Conservation (phyloP, 2,888 invertebrate species). For the Eilema griseolum region DNA sequence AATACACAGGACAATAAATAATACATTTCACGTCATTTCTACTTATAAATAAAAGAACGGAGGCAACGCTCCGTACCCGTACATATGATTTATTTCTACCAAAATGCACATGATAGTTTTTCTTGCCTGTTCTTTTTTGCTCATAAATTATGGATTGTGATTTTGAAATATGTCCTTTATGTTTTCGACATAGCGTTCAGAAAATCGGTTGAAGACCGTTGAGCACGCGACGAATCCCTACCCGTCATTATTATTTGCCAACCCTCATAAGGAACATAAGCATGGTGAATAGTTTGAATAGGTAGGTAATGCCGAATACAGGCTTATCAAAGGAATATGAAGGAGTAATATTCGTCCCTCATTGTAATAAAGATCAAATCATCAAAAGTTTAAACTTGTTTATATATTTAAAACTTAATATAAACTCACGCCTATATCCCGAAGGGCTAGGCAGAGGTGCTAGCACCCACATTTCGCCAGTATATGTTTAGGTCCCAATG, state of each 20-base stretch:
- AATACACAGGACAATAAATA: background rate
- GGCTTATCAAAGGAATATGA: no score
- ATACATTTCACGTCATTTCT: background rate
- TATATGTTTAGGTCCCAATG: no score
- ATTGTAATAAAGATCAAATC: no score
- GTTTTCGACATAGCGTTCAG: background rate
- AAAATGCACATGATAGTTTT: background rate
- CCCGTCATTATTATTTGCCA: background rate
- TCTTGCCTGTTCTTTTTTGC: background rate
- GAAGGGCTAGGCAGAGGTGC: no score
- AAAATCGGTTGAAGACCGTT: background rate
- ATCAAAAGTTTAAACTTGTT: no score
- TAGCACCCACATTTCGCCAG: no score
- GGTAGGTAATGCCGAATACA: no score
- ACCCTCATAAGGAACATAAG: background rate
- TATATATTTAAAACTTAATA: no score
- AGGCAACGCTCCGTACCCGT: background rate
- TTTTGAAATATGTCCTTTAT: background rate
- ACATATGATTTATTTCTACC: background rate
- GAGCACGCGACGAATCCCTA: background rate
- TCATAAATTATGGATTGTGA: background rate
- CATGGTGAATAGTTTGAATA: background rate
- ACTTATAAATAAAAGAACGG: background rate
- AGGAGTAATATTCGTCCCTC: background rate
- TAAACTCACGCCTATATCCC: no score